Conservation (phyloP, 1,140 invertebrate species). For the Diorhabda sublineata region DNA sequence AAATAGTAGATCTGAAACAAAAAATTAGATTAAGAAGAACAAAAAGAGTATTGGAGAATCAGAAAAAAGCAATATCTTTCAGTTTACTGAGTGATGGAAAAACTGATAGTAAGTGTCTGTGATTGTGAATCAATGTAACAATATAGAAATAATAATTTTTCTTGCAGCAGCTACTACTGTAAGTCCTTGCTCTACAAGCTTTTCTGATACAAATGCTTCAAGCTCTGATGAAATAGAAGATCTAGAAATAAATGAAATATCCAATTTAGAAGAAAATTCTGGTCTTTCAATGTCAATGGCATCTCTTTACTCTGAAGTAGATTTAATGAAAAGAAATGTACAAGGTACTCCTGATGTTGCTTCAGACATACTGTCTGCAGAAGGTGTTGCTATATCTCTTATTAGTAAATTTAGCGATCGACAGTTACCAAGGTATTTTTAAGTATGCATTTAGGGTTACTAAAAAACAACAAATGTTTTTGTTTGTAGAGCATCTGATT, state of each 20-base stretch:
- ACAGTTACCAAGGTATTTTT: conserved; percentile 57
- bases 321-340: conserved; percentile 44
- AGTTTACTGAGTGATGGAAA: conserved; percentile 51
- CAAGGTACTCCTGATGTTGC: conserved; percentile 47
- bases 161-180: conserved; percentile 50
- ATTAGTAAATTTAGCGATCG: conserved; percentile 74
- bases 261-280: conserved; percentile 47
- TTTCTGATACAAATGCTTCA: conserved; percentile 49
- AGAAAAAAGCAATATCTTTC: conserved; percentile 37
- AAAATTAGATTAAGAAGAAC: conserved; percentile 57
- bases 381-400: conserved; percentile 73
- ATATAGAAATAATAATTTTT: no score
- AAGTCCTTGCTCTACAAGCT: conserved; percentile 54
- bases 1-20: conserved; percentile 63
- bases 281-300: conserved; percentile 60
- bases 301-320: conserved; percentile 60
- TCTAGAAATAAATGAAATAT: conserved; percentile 50
- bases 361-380: conserved; percentile 60
- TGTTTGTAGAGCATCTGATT: conserved; percentile 61
- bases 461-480: neutral
- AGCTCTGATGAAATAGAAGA: conserved; percentile 56
- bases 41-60: conserved; percentile 52
- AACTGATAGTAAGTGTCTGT: conserved; percentile 55
- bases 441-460: neutral
- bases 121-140: no score